Conservation (phyloP, 2,113 vertebrate species). For the Lipophrys pholis region DNA sequence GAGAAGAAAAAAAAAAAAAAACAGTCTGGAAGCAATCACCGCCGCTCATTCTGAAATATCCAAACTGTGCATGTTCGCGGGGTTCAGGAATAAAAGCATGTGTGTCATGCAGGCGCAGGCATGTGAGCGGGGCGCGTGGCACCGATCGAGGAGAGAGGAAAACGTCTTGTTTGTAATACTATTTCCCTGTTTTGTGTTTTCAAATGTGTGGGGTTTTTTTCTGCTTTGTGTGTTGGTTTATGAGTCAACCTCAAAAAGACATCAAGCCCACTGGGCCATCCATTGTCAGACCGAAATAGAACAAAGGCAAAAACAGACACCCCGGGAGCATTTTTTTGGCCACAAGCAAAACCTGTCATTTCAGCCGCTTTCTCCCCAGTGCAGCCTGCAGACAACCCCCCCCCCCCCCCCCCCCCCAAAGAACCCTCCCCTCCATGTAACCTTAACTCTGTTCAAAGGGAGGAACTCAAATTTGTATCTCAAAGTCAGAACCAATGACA, state of each 20-base stretch:
- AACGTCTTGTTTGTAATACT: neutral
- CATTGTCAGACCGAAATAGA: conserved; percentile 68
- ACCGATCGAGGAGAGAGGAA: neutral
- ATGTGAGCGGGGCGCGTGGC: conserved; percentile 36
- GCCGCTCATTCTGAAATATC: conserved; percentile 52
- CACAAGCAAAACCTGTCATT: conserved; percentile 49
- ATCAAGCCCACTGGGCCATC: conserved; percentile 39
- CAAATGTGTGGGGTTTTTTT: conserved; percentile 8
- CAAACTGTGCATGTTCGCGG: conserved; percentile 51
- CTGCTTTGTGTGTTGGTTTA: conserved; percentile 34
- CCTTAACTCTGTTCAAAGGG: conserved; percentile 59
- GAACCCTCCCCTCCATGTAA: conserved; percentile 41
- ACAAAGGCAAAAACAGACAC: conserved; percentile 60
- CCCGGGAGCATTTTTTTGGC: conserved; percentile 63
- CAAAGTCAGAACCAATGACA: conserved; percentile 43
- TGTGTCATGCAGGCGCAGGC: conserved; percentile 58
- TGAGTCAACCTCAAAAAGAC: conserved; percentile 48
- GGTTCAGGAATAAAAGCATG: conserved; percentile 67
- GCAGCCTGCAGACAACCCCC: conserved; percentile 34
- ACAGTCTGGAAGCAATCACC: conserved; percentile 73
- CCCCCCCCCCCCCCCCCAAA: neutral
- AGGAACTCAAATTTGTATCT: conserved; percentile 32
- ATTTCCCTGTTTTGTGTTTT: conserved; percentile 36
- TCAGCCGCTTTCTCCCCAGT: conserved; percentile 32
- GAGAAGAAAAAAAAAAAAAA: conserved; percentile 31